Percentiles rank a stretch among this genome's conserved stretches.
phyloP scores from a whole-genome alignment of 2,888 invertebrate genomes.

The Tetrapedia diversipes region DNA sequence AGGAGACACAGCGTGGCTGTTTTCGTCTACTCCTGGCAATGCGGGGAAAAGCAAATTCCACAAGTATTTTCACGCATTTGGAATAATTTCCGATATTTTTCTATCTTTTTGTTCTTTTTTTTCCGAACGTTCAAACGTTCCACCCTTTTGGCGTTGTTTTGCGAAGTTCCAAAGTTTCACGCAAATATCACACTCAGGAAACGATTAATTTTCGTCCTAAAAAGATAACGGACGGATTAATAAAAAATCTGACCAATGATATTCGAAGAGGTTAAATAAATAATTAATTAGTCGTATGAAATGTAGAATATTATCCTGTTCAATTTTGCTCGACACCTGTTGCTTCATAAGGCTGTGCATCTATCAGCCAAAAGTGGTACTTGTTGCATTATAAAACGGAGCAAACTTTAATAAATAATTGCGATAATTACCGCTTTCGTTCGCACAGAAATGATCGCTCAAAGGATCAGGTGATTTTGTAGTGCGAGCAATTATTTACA shows the following conservation, averaged over 20 bases:
- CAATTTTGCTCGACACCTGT: slow-evolving; percentile 53
- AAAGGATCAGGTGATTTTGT: neutral
- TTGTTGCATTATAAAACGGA: neutral
- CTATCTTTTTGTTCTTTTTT: no score
- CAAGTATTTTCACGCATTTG: slow-evolving; percentile 51
- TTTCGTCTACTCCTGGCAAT: slow-evolving; percentile 67
- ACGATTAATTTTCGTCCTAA: neutral
- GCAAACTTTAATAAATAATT: neutral
- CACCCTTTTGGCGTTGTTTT: neutral
- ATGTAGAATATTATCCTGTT: slow-evolving; percentile 3
- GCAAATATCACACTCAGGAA: neutral
- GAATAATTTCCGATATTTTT: slow-evolving; percentile 24
- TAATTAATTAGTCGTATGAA: neutral
- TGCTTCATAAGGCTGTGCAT: slow-evolving; percentile 28
- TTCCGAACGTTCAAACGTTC: neutral
- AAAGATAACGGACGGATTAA: neutral
- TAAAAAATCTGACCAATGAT: neutral
- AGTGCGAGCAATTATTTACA: neutral
- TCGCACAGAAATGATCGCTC: neutral
- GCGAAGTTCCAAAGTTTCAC: no score
- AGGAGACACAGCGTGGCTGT: slow-evolving; percentile 64
- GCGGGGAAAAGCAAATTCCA: slow-evolving; percentile 66
- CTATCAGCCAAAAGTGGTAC: slow-evolving; percentile 5
- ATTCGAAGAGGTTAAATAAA: neutral
- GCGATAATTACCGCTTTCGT: neutral